Base-by-base conservation (phyloP, 2,888 invertebrate species). In the Endotricha flammealis region DNA sequence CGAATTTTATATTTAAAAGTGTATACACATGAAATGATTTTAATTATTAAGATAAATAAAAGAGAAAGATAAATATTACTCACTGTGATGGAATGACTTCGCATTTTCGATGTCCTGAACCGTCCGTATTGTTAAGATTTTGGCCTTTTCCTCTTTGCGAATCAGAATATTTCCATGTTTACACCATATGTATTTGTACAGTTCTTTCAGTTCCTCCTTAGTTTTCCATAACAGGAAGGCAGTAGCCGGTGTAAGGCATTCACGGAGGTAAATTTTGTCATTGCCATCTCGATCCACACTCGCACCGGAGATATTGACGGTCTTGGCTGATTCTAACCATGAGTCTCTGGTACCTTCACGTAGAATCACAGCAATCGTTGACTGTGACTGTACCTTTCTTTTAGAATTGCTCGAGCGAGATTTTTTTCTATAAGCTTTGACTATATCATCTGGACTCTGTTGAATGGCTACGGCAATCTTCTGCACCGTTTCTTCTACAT, bases 221-320 rank as follows among this genome's bases (percentile, higher is more conserved):
- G 36, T 39, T 22, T 36, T 39, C 36, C 36, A 36, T 2, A 39
- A 24, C n/a, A 39, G 32, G 23, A 23, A 35, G 7, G 41, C 38
- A 3, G 41, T 23, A n/a, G n/a, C n/a, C n/a, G n/a, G 38, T 9
- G 41, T 38, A 1, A 41, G 29, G 8, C 22, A 30, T 28, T 41
- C 38, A 9, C 41, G 34, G 1, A 38, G 17, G 25, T 38, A 41
- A 8, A 41, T 22, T 10, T 24, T 29, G 22, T n/a, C 29, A 14
- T 22, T 12, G 10, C 9, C 25, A 7, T 25, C 25, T 12, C n/a
- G 11, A 5, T 13, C n/a, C 13, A 9, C 13, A 11, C 32, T 12
- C 11, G n/a, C 3, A 14, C 12, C 25, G 25, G 25, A 25, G 25
- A 25, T 25, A 7, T 25, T 12, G 10, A 8, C 29, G 7, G 12